phyloP scores from a whole-genome alignment of 1,140 invertebrate species.

The Sitophilus oryzae region DNA sequence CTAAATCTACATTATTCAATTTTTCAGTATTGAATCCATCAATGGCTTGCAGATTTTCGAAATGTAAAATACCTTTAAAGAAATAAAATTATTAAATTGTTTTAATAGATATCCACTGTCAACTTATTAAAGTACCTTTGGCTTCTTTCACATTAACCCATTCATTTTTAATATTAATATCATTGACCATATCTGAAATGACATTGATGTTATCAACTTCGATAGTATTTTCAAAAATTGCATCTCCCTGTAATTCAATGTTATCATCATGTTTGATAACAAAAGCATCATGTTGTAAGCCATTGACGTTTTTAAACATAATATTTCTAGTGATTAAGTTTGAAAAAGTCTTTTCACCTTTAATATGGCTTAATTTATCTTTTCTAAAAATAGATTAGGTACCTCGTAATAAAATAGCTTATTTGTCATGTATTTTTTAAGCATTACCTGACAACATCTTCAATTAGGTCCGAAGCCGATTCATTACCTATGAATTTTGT shows the following conservation, averaged over 20 bases:
- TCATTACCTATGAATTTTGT: conserved; percentile 28
- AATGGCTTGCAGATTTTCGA: conserved; percentile 26
- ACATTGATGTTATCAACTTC: conserved; percentile 20
- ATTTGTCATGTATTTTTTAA: too few relatives aligned
- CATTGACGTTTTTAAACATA: conserved; percentile 33
- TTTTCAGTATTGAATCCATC: conserved; percentile 16
- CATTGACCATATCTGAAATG: conserved; percentile 24
- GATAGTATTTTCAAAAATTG: conserved; percentile 29
- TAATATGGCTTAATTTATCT: conserved; percentile 19
- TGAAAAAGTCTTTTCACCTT: conserved; percentile 30
- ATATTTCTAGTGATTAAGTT: conserved; percentile 27
- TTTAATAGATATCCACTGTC: too few relatives aligned
- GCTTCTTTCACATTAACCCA: conserved; percentile 9
- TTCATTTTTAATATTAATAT: conserved; percentile 24
- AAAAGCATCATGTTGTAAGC: conserved; percentile 16
- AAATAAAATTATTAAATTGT: too few relatives aligned
- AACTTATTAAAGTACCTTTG: too few relatives aligned
- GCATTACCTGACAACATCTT: conserved; percentile 29
- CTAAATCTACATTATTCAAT: conserved; percentile 25
- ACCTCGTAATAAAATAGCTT: too few relatives aligned
- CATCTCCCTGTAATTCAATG: conserved; percentile 27
- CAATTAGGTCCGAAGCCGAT: conserved; percentile 24
- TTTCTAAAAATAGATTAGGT: conserved; percentile 28
- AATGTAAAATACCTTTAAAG: conserved; percentile 26
- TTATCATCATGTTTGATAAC: conserved; percentile 13